A percentile compares a stretch with the other conserved stretches of the same genome.
These are phyloP conservation scores for Phylloscopus trochilus DNA, from an alignment of 2,113 vertebrate genomes.

Conservation along the genomic window DNA sequence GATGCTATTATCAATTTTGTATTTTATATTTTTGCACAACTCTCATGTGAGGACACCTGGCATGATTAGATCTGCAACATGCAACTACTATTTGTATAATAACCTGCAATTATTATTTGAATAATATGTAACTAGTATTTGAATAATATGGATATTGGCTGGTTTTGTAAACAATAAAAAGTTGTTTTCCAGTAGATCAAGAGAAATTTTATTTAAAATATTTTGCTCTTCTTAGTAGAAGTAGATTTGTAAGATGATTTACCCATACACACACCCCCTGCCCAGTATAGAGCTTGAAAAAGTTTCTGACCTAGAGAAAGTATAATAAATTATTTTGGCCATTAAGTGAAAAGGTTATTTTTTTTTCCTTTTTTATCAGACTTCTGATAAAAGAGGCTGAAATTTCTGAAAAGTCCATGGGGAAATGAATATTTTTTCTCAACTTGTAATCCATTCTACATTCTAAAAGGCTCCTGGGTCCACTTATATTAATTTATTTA, in stretches of 20 bases:
- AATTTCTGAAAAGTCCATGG: background rate
- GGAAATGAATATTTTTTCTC: background rate
- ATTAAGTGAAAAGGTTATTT: background rate
- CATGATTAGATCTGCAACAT: background rate
- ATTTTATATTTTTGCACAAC: background rate
- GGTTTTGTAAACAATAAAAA: background rate
- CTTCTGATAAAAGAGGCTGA: background rate
- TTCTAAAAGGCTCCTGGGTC: background rate
- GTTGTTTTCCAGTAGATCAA: background rate
- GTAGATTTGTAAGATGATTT: background rate
- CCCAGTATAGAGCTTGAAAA: background rate
- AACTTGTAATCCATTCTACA: background rate
- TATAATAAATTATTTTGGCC: background rate
- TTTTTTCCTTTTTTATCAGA: background rate
- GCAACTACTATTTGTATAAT: background rate
- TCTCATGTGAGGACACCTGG: background rate
- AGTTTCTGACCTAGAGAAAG: background rate
- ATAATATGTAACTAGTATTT: background rate
- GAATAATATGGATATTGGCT: background rate
- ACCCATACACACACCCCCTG: background rate
- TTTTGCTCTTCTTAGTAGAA: background rate
- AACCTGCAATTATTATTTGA: background rate
- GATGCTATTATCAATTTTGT: background rate
- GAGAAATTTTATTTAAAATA: background rate
- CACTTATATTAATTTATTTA: slow-evolving; percentile 38